Evolutionary conservation across 2,797 vertebrate species (phyloP), one percentile per base, ranked within the genome.

Genomic region (Merluccius polli): DNA sequence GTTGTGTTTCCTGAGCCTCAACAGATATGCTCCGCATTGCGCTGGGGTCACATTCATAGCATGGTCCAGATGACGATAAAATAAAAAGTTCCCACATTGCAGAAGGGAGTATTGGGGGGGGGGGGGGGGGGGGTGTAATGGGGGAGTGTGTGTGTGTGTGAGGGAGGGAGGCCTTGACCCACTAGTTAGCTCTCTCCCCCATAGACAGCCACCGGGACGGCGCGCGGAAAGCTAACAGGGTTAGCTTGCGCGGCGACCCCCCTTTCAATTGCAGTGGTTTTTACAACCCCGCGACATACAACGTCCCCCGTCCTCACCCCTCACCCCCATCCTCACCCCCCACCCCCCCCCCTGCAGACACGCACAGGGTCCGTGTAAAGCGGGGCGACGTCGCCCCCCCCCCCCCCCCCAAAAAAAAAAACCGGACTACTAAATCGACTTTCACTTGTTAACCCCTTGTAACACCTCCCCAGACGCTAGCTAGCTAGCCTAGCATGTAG

Each of bases 201-300:
- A 74, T 81, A 88, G 85, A 78, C 86, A 84, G 73, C 30, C 87
- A 89, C 84, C 87, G 91, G 87, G 78, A 81, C 75, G 86, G 86
- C 87, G 90, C 87, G 90, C 83, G 86, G 88, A 82, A 79, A 83
- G 92, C 91, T 91, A 93, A 88, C 84, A 81, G 77, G 78, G 90
- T 89, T 92, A 92, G 90, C 87, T 84, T 63, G 81, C n/a, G n/a
- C n/a, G n/a, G n/a, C n/a, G n/a, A n/a, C n/a, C n/a, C n/a, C n/a
- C n/a, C n/a, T n/a, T n/a, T n/a, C n/a, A 82, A 68, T 74, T 83
- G 84, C 84, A 86, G n/a, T n/a, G n/a, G n/a, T n/a, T n/a, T n/a
- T n/a, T n/a, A n/a, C n/a, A n/a, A n/a, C n/a, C n/a, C n/a, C n/a
- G n/a, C n/a, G n/a, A n/a, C n/a, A n/a, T n/a, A n/a, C n/a, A n/a